Base-by-base conservation (phyloP, 2,113 vertebrate species). In the Abramis brama region DNA sequence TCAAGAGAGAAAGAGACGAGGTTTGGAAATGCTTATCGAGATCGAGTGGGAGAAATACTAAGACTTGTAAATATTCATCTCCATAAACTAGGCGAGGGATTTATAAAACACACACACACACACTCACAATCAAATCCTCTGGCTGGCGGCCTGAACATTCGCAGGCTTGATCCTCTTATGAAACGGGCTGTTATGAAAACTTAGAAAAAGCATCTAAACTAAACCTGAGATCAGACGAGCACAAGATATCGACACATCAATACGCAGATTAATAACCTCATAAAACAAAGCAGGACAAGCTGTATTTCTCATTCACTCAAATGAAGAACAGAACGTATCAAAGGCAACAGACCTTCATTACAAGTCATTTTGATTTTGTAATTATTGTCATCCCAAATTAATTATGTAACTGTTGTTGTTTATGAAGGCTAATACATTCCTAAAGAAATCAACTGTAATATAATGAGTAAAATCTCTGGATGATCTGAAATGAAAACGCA, bases 161-260 rank as follows among this genome's bases (percentile, higher is more conserved):
- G 77, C 55, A 86, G 83, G 89, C 87, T 94, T 92, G 90, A 93
- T 94, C 93, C 93, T 91, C 23, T 85, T 86, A 64, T 80, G 33
- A 62, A 79, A 79, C 57, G 39, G 6, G 3, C 50, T 57, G 52
- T 3, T 57, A 59, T 79, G 23, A 79, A 62, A 79, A 62, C 21
- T 36, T 12, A 17, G 1, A 36, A 79, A 39, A 60, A 30, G 55
- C 33, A 23, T 79, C 33, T 47, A 83, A 93, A 92, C 91, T 93
- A 89, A 91, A 91, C 88, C 86, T 81, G 83, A 60, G n/a, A 57
- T 57, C 55, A 21, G 55, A 57, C 19, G 19, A 57, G 55, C 55
- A 8, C 55, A 23, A 57, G 55, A 57, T n/a, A 12, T 68, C 79
- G 76, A 88, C 73, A 81, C 66, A 36, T 70, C 30, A 9, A 70